Percentiles rank a stretch among this genome's conserved stretches.
These are phyloP conservation scores for Cheilinus undulatus DNA, from an alignment of 2,113 vertebrate genomes.

Conservation along the genomic window DNA sequence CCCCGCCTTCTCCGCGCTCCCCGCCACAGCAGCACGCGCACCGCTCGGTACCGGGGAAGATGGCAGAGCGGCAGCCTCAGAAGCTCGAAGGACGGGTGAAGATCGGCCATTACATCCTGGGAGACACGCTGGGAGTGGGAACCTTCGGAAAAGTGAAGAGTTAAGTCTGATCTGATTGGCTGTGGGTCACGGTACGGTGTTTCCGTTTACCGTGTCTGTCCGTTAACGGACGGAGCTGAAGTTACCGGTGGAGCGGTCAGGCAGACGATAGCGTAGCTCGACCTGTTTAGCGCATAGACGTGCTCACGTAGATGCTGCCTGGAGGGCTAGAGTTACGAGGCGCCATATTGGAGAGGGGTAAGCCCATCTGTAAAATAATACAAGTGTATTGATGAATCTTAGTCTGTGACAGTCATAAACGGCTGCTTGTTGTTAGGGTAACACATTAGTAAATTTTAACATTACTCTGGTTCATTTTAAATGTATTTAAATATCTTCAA, in stretches of 20 bases:
- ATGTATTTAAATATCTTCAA: no score
- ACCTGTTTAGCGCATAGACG: not conserved
- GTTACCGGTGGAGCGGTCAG: constrained; percentile 67
- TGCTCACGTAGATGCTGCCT: no score
- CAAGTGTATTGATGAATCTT: no score
- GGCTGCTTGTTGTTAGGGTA: no score
- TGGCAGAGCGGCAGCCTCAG: constrained; percentile 94
- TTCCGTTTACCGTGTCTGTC: constrained; percentile 29
- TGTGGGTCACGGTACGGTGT: constrained; percentile 41
- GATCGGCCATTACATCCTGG: constrained; percentile 96
- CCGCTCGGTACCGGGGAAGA: constrained; percentile 84
- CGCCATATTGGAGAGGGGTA: no score
- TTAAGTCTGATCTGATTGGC: constrained; percentile 84
- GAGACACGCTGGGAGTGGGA: constrained; percentile 97
- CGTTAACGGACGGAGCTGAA: constrained; percentile 51
- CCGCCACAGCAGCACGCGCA: constrained; percentile 60
- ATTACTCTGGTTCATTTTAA: no score
- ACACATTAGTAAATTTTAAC: no score
- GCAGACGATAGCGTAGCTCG: constrained; percentile 62
- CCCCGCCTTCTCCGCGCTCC: constrained; percentile 57
- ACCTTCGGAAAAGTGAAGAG: constrained; percentile 99
- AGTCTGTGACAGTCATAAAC: no score
- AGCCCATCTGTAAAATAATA: no score
- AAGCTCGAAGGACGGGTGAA: constrained; percentile 97
- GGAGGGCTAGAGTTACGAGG: no score